Evolutionary conservation across 2,113 vertebrate genomes (phyloP).

Genomic region (Ptilorrhoa leucosticta): DNA sequence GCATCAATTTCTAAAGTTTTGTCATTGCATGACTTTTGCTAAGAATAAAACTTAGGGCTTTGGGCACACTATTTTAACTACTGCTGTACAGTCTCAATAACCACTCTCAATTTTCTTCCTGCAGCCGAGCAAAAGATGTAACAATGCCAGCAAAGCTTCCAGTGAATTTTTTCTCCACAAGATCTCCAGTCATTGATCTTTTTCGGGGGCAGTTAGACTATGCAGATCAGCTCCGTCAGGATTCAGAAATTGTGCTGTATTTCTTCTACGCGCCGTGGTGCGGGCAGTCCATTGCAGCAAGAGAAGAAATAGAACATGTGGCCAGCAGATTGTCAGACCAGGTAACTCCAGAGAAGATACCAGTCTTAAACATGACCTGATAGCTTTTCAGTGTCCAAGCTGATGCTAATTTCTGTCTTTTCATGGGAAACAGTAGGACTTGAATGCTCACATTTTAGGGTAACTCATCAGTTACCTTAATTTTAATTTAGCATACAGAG

Average conservation of each 20-base stretch:
- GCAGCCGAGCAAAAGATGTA: constrained; percentile 89
- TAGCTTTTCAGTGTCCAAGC: background rate
- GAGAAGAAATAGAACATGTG: constrained; percentile 84
- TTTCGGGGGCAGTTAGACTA: constrained; percentile 91
- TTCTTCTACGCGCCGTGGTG: constrained; percentile 98
- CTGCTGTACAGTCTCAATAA: background rate
- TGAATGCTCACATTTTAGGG: background rate
- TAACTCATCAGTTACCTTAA: background rate
- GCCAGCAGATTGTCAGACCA: constrained; percentile 85
- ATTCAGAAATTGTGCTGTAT: constrained; percentile 84
- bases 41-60: background rate
- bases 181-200: constrained; percentile 86
- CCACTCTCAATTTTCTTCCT: background rate
- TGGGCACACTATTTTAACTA: background rate
- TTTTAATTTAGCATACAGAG: background rate
- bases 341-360: constrained; percentile 66
- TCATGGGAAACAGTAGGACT: background rate
- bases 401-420: background rate
- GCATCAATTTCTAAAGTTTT: background rate
- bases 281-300: constrained; percentile 87
- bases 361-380: background rate
- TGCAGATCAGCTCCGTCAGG: constrained; percentile 80
- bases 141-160: constrained; percentile 86
- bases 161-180: constrained; percentile 84
- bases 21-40: background rate